Evolutionary conservation across 1,140 invertebrate species (phyloP).

Genomic region (Drosophila eugracilis): DNA sequence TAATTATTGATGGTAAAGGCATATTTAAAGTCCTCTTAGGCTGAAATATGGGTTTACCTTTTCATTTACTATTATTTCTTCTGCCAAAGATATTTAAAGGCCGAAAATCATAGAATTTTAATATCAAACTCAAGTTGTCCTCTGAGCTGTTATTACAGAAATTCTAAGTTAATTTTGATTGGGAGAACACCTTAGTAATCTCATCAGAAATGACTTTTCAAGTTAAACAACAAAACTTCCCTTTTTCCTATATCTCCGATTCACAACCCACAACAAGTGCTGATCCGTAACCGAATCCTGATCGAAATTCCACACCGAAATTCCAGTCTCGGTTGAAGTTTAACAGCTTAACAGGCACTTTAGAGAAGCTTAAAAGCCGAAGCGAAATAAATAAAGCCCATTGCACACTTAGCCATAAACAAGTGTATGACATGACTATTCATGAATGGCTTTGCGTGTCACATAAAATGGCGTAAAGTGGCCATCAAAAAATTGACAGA

Average conservation of each 20-base stretch:
- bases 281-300: background rate
- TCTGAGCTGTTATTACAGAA: no score
- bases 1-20: background rate
- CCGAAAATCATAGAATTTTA: no score
- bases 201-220: background rate
- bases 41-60: background rate
- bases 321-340: constrained; percentile 5
- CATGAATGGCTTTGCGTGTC: constrained; percentile 54
- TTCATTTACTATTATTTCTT: no score
- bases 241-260: background rate
- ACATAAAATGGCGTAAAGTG: constrained; percentile 72
- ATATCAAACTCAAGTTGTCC: no score
- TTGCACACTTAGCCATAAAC: constrained; percentile 52
- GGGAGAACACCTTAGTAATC: no score
- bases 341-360: constrained; percentile 49
- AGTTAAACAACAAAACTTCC: no score
- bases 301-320: constrained; percentile 6
- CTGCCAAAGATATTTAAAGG: no score
- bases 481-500: constrained; percentile 72
- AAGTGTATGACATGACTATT: constrained; percentile 56
- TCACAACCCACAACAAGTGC: background rate
- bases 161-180: no score
- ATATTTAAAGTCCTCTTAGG: background rate
- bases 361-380: constrained; percentile 6
- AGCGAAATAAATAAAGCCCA: constrained; percentile 33